Evolutionary conservation across 2,888 invertebrate genomes (phyloP).

Genomic region (Thecophora atra): DNA sequence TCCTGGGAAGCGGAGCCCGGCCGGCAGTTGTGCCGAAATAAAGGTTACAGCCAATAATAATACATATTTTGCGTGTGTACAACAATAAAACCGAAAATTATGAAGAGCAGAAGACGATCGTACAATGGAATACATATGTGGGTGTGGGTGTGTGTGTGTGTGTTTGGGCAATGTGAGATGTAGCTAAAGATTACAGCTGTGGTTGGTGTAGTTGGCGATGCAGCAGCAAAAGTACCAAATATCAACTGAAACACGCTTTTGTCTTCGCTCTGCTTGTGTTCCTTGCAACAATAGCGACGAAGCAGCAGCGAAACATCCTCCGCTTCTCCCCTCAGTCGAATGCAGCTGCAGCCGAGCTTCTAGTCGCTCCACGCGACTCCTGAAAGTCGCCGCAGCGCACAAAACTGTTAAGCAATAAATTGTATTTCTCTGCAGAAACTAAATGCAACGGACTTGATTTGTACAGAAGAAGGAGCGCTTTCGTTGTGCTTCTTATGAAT

Average conservation of each 20-base stretch:
- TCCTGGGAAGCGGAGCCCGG: constrained; percentile 22
- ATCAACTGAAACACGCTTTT: constrained; percentile 19
- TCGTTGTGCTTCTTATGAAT: background rate
- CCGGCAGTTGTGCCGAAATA: background rate
- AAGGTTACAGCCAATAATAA: constrained; percentile 19
- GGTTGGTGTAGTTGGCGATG: background rate
- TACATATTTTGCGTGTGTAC: constrained; percentile 30
- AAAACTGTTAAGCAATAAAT: constrained; percentile 32
- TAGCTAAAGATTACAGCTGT: constrained; percentile 33
- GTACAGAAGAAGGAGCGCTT: background rate
- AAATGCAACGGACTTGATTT: no score
- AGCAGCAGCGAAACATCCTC: background rate
- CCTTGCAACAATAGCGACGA: background rate
- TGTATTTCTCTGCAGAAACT: background rate
- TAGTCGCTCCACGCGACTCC: background rate
- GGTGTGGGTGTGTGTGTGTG: background rate
- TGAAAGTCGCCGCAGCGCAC: background rate
- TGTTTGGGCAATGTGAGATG: constrained; percentile 6
- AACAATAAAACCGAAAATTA: constrained; percentile 12
- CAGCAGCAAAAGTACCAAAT: constrained; percentile 48
- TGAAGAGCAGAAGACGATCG: background rate
- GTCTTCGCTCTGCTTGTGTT: constrained; percentile 11
- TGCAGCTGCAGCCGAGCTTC: constrained; percentile 4
- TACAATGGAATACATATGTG: background rate
- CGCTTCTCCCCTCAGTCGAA: background rate